Percentiles rank a stretch among this genome's conserved stretches.
phyloP scores from a whole-genome alignment of 2,113 vertebrate genomes.

The Centropristis striata region DNA sequence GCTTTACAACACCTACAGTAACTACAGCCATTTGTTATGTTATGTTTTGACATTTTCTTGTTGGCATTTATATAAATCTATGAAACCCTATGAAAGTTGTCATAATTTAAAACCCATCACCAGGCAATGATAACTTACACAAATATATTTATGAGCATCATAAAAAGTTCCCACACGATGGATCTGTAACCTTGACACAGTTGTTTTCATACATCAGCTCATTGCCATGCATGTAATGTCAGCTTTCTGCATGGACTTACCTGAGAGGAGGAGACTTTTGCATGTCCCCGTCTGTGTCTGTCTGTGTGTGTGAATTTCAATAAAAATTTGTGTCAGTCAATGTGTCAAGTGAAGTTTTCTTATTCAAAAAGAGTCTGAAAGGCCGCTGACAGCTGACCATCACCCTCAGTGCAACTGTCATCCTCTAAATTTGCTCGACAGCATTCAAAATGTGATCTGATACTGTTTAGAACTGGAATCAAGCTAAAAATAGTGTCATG shows the following conservation, averaged over 20 bases:
- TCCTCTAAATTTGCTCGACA: neutral
- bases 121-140: neutral
- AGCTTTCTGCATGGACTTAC: neutral
- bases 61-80: neutral
- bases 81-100: neutral
- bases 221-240: neutral
- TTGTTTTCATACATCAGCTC: neutral
- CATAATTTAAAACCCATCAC: neutral
- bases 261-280: neutral
- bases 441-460: neutral
- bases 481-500: neutral
- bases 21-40: neutral
- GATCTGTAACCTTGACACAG: neutral
- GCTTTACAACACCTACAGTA: neutral
- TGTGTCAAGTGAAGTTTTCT: constrained; percentile 4
- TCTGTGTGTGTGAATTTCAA: neutral
- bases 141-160: neutral
- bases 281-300: neutral
- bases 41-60: neutral
- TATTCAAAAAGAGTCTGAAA: constrained; percentile 10
- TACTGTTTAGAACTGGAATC: neutral
- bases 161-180: neutral
- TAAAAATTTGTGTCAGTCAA: constrained; percentile 25
- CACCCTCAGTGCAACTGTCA: constrained; percentile 19
- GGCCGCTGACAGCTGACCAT: constrained; percentile 16